A percentile compares a stretch with the other conserved stretches of the same genome.
Conservation (phyloP, 2,888 invertebrate species). For the Harpagoxenus sublaevis region DNA sequence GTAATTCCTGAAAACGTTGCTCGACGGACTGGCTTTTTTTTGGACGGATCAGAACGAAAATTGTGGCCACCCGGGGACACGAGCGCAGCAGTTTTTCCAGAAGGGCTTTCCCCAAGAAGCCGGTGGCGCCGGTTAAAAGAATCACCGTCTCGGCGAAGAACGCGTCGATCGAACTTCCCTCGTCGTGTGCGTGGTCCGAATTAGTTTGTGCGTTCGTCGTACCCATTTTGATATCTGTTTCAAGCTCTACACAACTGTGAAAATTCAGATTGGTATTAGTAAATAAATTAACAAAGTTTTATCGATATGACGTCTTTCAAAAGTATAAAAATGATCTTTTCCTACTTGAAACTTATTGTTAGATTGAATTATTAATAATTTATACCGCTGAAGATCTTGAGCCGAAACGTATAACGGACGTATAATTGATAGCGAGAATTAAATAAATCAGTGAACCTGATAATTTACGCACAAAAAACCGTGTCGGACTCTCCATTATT, state of each 20-base stretch:
- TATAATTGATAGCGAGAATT: too few relatives aligned
- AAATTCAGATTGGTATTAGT: neutral
- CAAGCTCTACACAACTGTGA: neutral
- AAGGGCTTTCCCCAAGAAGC: constrained; percentile 97
- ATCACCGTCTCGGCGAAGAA: constrained; percentile 88
- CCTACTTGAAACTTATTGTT: too few relatives aligned
- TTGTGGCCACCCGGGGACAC: constrained; percentile 92
- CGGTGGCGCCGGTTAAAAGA: constrained; percentile 90
- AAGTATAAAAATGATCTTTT: neutral
- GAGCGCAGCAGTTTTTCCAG: constrained; percentile 96
- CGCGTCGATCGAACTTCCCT: constrained; percentile 82
- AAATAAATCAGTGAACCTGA: too few relatives aligned
- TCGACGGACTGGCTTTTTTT: constrained; percentile 91
- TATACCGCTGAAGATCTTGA: too few relatives aligned
- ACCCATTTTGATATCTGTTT: constrained; percentile 76
- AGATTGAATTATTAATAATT: too few relatives aligned
- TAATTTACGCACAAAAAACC: too few relatives aligned
- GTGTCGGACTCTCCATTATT: too few relatives aligned
- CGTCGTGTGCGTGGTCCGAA: constrained; percentile 73
- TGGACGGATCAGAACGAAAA: constrained; percentile 94
- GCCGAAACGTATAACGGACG: too few relatives aligned
- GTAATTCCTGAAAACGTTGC: constrained; percentile 91
- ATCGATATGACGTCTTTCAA: neutral
- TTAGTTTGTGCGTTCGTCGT: constrained; percentile 79
- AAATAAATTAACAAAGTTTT: neutral